Evolutionary conservation across 1,140 invertebrate species (phyloP).

Genomic region (Drosophila sp.): DNA sequence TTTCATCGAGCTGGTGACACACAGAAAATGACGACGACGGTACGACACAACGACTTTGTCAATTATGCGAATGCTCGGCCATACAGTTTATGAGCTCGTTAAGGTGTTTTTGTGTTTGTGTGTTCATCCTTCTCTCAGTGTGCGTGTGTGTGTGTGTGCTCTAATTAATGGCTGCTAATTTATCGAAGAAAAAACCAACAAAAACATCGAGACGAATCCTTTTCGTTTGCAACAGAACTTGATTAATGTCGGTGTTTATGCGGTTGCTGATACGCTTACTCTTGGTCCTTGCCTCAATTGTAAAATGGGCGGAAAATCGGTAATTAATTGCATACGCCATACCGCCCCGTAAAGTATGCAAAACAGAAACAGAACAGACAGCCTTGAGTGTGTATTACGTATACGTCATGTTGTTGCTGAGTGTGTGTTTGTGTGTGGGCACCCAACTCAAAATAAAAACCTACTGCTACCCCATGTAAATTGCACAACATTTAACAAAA

Average conservation of each 20-base stretch:
- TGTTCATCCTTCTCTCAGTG: too few relatives aligned
- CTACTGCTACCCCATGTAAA: slow-evolving; percentile 34
- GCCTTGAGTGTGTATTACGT: slow-evolving; percentile 28
- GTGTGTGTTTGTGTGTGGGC: not conserved
- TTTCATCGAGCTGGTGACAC: slow-evolving; percentile 45
- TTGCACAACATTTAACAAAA: slow-evolving; percentile 12
- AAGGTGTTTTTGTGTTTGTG: not conserved
- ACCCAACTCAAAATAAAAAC: slow-evolving; percentile 34
- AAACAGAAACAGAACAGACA: not conserved
- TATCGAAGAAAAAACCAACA: slow-evolving; percentile 32
- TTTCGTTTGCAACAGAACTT: slow-evolving; percentile 63
- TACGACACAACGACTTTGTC: slow-evolving; percentile 36
- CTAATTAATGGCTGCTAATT: slow-evolving; percentile 56
- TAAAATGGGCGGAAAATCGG: slow-evolving; percentile 33
- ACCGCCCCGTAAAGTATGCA: slow-evolving; percentile 41
- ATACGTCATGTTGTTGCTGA: slow-evolving; percentile 32
- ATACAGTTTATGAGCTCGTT: slow-evolving; percentile 36
- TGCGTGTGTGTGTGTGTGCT: not conserved
- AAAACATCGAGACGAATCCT: slow-evolving; percentile 12
- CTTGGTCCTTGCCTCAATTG: not conserved
- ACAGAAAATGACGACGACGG: slow-evolving; percentile 20
- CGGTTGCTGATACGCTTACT: slow-evolving; percentile 10
- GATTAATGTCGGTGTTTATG: slow-evolving; percentile 60
- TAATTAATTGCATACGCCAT: slow-evolving; percentile 48
- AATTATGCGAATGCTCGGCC: slow-evolving; percentile 36